phyloP scores from a whole-genome alignment of 2,888 invertebrate genomes.

The Drosophila buzzatii region DNA sequence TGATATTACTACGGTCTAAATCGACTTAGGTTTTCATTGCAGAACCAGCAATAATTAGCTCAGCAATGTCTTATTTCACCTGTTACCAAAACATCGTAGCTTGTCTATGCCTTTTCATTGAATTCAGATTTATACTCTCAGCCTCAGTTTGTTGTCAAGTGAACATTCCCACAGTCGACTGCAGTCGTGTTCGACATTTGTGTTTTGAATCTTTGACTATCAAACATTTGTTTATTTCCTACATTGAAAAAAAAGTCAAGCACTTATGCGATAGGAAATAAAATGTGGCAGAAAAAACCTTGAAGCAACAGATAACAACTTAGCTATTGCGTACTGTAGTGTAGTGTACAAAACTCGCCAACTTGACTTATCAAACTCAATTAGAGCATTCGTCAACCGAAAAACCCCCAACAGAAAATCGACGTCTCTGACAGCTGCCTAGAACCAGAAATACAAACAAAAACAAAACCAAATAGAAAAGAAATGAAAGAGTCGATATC shows the following conservation, averaged over 20 bases:
- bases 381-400: conserved; percentile 59
- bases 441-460: conserved; percentile 59
- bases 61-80: background rate
- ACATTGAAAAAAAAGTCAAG: conserved; percentile 30
- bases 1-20: too few relatives aligned
- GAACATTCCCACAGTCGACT: background rate
- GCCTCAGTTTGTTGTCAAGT: background rate
- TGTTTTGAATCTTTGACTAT: conserved; percentile 3
- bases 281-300: conserved; percentile 46
- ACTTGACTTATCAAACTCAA: conserved; percentile 60
- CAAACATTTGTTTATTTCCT: conserved; percentile 29
- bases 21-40: background rate
- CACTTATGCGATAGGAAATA: conserved; percentile 47
- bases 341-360: conserved; percentile 6
- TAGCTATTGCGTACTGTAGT: conserved; percentile 1
- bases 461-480: conserved; percentile 10
- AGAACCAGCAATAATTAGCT: background rate
- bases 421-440: conserved; percentile 41
- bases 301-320: conserved; percentile 32
- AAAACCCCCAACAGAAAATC: background rate
- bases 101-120: background rate
- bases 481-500: background rate
- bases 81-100: background rate
- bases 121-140: background rate
- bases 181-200: background rate